Conservation (phyloP, 2,888 invertebrate genomes). For the Fragum whitleyi region DNA sequence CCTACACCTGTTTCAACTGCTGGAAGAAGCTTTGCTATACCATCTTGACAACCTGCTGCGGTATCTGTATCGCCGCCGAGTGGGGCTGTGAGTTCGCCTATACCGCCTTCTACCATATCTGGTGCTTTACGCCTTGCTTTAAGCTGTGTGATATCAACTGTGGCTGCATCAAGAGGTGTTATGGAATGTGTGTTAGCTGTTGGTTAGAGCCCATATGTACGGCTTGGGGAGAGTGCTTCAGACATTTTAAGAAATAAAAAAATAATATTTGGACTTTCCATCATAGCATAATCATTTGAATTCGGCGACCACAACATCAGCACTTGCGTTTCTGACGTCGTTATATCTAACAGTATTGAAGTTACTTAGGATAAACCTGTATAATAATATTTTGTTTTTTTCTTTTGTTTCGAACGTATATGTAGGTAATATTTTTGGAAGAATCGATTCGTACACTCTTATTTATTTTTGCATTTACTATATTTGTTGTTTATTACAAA, state of each 20-base stretch:
- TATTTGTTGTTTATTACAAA: no score
- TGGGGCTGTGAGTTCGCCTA: constrained; percentile 85
- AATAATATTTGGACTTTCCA: background rate
- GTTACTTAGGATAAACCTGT: no score
- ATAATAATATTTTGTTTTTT: no score
- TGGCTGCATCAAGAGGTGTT: constrained; percentile 66
- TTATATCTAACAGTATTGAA: no score
- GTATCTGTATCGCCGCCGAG: constrained; percentile 89
- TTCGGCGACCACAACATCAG: no score
- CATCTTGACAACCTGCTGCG: constrained; percentile 88
- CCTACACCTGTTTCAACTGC: constrained; percentile 88
- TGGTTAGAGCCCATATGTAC: constrained; percentile 73
- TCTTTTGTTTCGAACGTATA: no score
- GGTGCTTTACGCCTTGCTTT: constrained; percentile 90
- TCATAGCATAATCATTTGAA: no score
- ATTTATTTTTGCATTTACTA: no score
- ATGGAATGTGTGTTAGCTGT: constrained; percentile 87
- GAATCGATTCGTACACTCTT: no score
- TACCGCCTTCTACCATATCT: constrained; percentile 89
- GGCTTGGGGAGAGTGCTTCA: constrained; percentile 69
- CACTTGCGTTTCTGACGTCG: no score
- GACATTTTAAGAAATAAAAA: constrained; percentile 60
- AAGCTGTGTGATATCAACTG: constrained; percentile 89
- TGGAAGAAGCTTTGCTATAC: constrained; percentile 90
- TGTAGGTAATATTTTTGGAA: no score